Percentiles rank a stretch among this genome's conserved stretches.
phyloP scores from a whole-genome alignment of 1,140 invertebrate genomes.

The Lanistes nyassanus region DNA sequence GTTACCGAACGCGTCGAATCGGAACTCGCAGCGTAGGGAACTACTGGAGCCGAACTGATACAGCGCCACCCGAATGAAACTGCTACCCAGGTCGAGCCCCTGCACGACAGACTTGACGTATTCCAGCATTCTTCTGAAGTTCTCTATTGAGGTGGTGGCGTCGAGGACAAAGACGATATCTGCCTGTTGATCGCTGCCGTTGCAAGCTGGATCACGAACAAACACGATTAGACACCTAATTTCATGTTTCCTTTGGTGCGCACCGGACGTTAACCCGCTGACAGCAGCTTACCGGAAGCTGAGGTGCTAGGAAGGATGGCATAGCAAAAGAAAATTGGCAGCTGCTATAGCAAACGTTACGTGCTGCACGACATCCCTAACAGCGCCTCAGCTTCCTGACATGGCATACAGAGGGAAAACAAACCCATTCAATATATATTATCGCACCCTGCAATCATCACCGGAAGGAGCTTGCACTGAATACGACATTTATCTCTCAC shows the following conservation, averaged over 20 bases:
- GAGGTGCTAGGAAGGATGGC: too few relatives aligned
- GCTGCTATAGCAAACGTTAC: background rate
- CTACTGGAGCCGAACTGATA: background rate
- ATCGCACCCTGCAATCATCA: background rate
- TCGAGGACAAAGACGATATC: background rate
- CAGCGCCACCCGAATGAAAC: background rate
- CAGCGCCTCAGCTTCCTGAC: background rate
- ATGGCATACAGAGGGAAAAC: background rate
- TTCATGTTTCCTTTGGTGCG: background rate
- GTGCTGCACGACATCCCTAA: background rate
- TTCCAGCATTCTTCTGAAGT: background rate
- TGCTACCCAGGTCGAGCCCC: background rate
- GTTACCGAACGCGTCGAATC: background rate
- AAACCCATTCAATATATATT: background rate
- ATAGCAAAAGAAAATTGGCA: background rate
- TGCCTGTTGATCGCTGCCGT: too few relatives aligned
- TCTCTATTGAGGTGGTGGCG: too few relatives aligned
- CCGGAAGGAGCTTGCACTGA: too few relatives aligned
- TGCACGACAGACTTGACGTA: background rate
- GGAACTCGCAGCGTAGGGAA: too few relatives aligned
- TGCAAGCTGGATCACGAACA: background rate
- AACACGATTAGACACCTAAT: background rate
- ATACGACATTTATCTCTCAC: background rate
- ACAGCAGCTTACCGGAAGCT: too few relatives aligned
- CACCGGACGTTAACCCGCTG: too few relatives aligned